A percentile compares a stretch with the other conserved stretches of the same genome.
These are phyloP conservation scores for Bedellia somnulentella DNA, from an alignment of 2,888 invertebrate genomes.

Conservation along the genomic window DNA sequence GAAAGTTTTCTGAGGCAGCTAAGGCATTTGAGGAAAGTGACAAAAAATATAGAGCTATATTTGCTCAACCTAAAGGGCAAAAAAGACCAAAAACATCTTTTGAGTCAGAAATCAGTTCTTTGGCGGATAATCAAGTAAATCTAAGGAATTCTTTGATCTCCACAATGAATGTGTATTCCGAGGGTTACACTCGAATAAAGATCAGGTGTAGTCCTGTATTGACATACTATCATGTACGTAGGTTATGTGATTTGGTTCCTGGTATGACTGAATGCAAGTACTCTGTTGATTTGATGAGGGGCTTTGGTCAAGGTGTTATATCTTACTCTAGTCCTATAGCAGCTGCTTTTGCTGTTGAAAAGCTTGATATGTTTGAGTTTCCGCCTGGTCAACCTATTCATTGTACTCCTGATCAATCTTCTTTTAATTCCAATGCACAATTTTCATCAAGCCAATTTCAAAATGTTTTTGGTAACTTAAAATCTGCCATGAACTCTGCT, in stretches of 20 bases:
- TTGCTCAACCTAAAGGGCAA: constrained; percentile 80
- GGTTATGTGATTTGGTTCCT: constrained; percentile 85
- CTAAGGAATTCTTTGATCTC: constrained; percentile 20
- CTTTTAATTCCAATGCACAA: too few species aligned
- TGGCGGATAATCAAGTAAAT: constrained; percentile 20
- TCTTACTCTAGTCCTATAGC: constrained; percentile 33
- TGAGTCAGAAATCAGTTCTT: constrained; percentile 29
- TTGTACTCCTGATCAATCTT: too few species aligned
- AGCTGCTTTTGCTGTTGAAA: constrained; percentile 72
- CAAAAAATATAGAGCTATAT: constrained; percentile 81
- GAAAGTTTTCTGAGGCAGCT: constrained; percentile 79
- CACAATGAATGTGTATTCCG: constrained; percentile 29
- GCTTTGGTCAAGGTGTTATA: constrained; percentile 43
- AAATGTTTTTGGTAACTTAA: constrained; percentile 41
- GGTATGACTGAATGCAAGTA: constrained; percentile 41
- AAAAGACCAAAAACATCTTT: constrained; percentile 33
- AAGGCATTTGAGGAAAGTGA: constrained; percentile 88
- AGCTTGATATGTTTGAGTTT: constrained; percentile 89
- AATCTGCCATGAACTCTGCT: constrained; percentile 32
- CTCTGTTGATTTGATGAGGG: constrained; percentile 49
- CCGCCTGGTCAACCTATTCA: constrained; percentile 88
- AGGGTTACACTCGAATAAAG: constrained; percentile 65
- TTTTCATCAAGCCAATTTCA: too few species aligned
- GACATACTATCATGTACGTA: constrained; percentile 75
- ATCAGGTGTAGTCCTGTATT: constrained; percentile 73